phyloP scores from a whole-genome alignment of 2,797 vertebrate genomes.

The Enteromius paludinosus region DNA sequence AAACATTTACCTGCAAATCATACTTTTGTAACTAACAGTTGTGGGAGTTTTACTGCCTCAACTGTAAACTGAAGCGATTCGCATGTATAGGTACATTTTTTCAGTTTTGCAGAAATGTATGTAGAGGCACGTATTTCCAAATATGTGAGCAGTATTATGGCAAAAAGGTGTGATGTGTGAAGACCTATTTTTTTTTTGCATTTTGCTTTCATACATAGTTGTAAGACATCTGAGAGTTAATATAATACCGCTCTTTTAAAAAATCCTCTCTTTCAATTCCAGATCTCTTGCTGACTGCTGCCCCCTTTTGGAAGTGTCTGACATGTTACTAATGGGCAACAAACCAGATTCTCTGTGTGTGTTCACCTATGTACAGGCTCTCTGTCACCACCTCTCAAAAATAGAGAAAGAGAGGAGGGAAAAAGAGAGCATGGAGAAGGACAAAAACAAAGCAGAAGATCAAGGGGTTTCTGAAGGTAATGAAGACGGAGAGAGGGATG shows the following conservation, averaged over 20 bases:
- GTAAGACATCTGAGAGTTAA: not conserved
- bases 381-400: constrained; percentile 94
- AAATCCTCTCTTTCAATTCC: constrained; percentile 20
- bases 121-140: too few relatives aligned
- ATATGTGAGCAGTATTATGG: not conserved
- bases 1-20: too few relatives aligned
- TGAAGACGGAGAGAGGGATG: constrained; percentile 42
- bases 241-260: not conserved
- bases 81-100: too few relatives aligned
- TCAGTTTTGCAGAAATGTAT: not conserved
- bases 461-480: constrained; percentile 26
- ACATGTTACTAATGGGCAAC: constrained; percentile 98
- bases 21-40: too few relatives aligned
- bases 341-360: constrained; percentile 94
- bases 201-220: not conserved
- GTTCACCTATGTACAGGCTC: constrained; percentile 96
- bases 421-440: constrained; percentile 72
- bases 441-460: constrained; percentile 39
- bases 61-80: too few relatives aligned
- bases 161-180: not conserved
- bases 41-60: too few relatives aligned
- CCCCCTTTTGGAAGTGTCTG: constrained; percentile 93
- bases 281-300: constrained; percentile 93
- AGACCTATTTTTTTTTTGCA: not conserved
- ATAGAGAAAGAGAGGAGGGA: constrained; percentile 90